A percentile compares a stretch with the other conserved stretches of the same genome.
phyloP scores from a whole-genome alignment of 2,113 vertebrate species.

The Ctenodactylus gundi region DNA sequence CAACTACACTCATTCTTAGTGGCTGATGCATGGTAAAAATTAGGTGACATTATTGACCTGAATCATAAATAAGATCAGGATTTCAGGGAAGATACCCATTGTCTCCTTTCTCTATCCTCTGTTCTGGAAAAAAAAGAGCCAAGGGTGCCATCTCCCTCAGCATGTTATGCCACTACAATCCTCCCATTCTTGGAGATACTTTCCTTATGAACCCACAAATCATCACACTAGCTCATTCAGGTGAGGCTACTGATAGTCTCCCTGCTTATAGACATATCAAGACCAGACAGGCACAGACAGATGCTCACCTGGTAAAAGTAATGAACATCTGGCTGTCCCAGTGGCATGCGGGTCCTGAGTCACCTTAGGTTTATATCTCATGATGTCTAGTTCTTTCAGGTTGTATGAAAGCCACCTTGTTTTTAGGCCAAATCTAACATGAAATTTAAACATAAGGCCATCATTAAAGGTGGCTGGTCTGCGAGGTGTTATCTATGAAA shows the following conservation, averaged over 20 bases:
- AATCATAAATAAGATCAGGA: background rate
- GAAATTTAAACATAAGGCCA: constrained; percentile 45
- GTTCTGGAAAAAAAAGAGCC: background rate
- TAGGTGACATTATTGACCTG: background rate
- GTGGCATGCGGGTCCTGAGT: background rate
- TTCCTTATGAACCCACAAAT: background rate
- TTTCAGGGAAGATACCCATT: background rate
- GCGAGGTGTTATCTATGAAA: constrained; percentile 32
- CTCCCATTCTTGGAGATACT: background rate
- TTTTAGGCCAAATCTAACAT: background rate
- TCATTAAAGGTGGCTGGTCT: constrained; percentile 40
- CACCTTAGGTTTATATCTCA: background rate
- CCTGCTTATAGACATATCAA: background rate
- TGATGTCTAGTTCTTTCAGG: background rate
- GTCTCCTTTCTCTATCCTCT: background rate
- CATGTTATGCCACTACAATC: background rate
- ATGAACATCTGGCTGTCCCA: background rate
- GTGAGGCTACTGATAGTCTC: background rate
- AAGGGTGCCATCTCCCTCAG: background rate
- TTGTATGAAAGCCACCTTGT: background rate
- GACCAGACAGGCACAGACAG: background rate
- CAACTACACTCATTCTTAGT: background rate
- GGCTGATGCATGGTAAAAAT: background rate
- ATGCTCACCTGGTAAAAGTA: background rate
- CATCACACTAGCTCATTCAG: background rate